Evolutionary conservation across 2,797 vertebrate species (phyloP).

Genomic region (Nasua narica): DNA sequence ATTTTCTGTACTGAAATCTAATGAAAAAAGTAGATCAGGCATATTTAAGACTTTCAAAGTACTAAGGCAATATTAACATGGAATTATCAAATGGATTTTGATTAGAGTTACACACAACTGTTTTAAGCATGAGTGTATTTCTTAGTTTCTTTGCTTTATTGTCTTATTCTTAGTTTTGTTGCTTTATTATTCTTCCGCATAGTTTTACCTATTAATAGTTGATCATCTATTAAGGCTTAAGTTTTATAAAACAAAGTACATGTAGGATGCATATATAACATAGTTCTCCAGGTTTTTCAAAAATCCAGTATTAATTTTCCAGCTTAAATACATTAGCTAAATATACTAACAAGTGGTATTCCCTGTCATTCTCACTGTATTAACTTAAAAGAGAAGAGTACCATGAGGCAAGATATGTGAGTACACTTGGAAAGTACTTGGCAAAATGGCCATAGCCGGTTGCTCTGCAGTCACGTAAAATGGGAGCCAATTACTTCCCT

Average conservation of each 20-base stretch:
- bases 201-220: background rate
- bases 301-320: background rate
- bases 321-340: background rate
- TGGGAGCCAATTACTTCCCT: background rate
- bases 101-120: background rate
- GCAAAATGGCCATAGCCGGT: background rate
- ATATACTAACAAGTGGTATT: background rate
- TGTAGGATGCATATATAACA: background rate
- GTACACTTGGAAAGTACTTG: background rate
- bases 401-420: background rate
- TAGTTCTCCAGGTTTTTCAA: background rate
- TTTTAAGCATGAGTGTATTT: background rate
- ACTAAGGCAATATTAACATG: background rate
- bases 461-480: background rate
- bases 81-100: background rate
- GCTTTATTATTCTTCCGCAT: background rate
- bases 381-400: background rate
- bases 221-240: slow-evolving; percentile 5
- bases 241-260: background rate
- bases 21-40: background rate
- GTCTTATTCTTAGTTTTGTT: background rate
- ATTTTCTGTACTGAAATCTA: background rate
- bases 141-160: background rate
- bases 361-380: background rate
- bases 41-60: background rate